Percentiles rank a stretch among this genome's conserved stretches.
Evolutionary conservation across 2,113 vertebrate genomes (phyloP).

Genomic region (Anser brachyrhynchus): DNA sequence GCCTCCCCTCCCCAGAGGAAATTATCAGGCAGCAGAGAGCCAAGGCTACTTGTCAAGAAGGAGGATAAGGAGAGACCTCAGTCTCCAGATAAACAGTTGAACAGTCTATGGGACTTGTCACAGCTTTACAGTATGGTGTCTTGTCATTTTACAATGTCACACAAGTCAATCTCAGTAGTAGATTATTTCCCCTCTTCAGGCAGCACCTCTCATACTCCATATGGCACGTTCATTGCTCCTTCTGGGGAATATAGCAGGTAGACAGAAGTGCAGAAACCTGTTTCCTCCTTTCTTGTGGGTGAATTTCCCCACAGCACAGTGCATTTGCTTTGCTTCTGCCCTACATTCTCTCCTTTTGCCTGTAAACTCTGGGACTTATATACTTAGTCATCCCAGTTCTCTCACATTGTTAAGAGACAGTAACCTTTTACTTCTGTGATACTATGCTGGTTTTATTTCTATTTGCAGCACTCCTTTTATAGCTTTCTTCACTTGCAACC

Average conservation of each 20-base stretch:
- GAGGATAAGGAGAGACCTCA: not conserved
- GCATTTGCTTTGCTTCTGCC: not conserved
- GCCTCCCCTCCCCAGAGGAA: not conserved
- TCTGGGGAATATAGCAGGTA: not conserved
- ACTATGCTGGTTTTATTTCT: not conserved
- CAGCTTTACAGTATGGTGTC: not conserved
- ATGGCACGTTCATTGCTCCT: not conserved
- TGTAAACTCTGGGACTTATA: not conserved
- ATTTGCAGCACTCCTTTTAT: not conserved
- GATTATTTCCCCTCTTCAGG: not conserved
- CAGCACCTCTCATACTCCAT: rapidly evolving
- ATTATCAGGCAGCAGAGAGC: not conserved
- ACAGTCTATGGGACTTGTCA: not conserved
- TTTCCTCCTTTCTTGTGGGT: not conserved
- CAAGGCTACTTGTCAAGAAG: not conserved
- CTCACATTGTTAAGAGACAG: not conserved
- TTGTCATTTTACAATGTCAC: not conserved
- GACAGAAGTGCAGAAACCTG: not conserved
- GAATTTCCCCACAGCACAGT: not conserved
- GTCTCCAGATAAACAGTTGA: not conserved
- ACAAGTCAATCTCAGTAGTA: not conserved
- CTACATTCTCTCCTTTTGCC: not conserved
- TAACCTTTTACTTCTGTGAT: constrained; percentile 12
- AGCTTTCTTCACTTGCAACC: constrained; percentile 9
- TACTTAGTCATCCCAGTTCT: not conserved